Base-by-base conservation (phyloP, 2,113 vertebrate genomes). In the Orycteropus afer region DNA sequence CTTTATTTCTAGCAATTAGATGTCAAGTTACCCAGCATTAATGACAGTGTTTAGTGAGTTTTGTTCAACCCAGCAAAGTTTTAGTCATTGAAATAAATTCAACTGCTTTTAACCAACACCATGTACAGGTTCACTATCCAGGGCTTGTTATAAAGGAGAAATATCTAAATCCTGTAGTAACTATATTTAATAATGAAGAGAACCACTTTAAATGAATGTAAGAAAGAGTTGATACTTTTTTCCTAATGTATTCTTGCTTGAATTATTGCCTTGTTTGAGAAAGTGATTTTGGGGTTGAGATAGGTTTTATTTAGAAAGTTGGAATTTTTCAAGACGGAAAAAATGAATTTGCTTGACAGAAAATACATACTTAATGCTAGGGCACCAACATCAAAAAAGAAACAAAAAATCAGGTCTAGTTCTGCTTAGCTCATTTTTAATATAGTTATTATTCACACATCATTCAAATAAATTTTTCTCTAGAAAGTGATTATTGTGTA, bases 401-500 rank as follows among this genome's bases (percentile, higher is more conserved):
- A 81, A 84, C n/a, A 42, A 89, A 73, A 57, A 77, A 3, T 29
- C n/a, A 40, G 40, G 80, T 85, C 12, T 95, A 59, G 29, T 79
- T 94, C 23, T 61, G 2, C 4, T 61, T 55, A 61, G 37, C 80
- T 27, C 9, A 71, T 94, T 80, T 55, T 63, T 61, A 61, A 61
- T 61, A 15, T 87, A 86, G 88, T 63, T 91, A 78, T 32, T 45
- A 76, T 47, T 6, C 27, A 65, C 2, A 49, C 80, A 13, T 14
- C 15, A 37, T 29, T 91, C 13, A 87, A 93, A 74, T 63, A 74
- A 61, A 45, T 86, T 91, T 90, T 94, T 73, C 51, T 93, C 42
- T 86, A 73, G 40, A 91, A 80, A 93, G 17, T 82, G 42, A 94
- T 45, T 93, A 63, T 67, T 85, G 40, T 94, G 65, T 96, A 67